Conservation (phyloP, 2,113 vertebrate species). For the Okapia johnstoni region DNA sequence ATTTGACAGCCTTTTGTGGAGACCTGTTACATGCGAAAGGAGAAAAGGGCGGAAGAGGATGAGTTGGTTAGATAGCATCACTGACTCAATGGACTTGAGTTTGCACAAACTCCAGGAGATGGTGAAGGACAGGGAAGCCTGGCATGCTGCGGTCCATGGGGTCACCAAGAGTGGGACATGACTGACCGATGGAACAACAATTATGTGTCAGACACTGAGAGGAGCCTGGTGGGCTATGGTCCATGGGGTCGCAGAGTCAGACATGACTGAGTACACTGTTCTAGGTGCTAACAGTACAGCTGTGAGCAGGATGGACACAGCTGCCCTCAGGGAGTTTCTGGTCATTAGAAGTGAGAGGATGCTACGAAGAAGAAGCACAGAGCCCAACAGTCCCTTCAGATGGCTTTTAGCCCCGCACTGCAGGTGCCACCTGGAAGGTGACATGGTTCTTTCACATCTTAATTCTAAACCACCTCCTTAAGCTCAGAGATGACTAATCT, state of each 20-base stretch:
- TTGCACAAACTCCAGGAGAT: background rate
- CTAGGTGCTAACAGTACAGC: background rate
- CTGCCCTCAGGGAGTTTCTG: background rate
- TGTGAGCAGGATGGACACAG: background rate
- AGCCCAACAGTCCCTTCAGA: background rate
- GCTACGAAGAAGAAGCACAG: background rate
- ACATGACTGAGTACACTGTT: background rate
- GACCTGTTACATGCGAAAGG: fast-evolving
- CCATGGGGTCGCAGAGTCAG: background rate
- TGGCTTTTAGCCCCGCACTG: background rate
- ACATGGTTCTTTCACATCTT: background rate
- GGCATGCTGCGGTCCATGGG: background rate
- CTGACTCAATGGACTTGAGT: background rate
- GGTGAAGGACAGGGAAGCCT: background rate
- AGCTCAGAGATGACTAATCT: background rate
- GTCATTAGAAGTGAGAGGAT: background rate
- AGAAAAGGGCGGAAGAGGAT: background rate
- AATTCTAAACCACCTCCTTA: background rate
- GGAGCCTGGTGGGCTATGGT: background rate
- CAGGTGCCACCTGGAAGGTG: background rate
- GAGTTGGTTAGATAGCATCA: background rate
- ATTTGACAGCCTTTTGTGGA: background rate
- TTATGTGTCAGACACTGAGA: background rate
- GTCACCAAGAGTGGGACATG: background rate
- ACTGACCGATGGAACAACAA: background rate